Evolutionary conservation across 1,140 invertebrate genomes (phyloP).

Genomic region (Neuroterus valhalla): DNA sequence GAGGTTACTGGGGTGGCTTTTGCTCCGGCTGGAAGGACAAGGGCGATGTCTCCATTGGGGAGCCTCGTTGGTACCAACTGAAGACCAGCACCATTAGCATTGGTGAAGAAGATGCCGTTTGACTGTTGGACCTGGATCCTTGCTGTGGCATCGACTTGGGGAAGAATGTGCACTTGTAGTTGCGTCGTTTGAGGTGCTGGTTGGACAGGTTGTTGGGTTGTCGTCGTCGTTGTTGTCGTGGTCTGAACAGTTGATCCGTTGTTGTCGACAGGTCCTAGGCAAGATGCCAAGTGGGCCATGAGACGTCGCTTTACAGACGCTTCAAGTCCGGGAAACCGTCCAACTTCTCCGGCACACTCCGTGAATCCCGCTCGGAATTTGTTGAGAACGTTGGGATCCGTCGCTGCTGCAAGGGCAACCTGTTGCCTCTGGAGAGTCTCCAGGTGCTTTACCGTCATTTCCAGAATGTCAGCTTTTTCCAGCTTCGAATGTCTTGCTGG

Average conservation of each 20-base stretch:
- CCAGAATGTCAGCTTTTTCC: constrained; percentile 97
- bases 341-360: constrained; percentile 91
- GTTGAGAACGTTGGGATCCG: constrained; percentile 85
- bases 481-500: constrained; percentile 93
- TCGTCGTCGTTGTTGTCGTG: constrained; percentile 66
- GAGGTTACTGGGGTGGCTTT: constrained; percentile 70
- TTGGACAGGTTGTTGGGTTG: constrained; percentile 67
- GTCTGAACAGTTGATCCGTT: constrained; percentile 60
- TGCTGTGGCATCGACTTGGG: constrained; percentile 67
- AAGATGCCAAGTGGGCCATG: constrained; percentile 83
- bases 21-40: constrained; percentile 76
- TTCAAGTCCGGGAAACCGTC: constrained; percentile 84
- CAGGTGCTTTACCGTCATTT: constrained; percentile 96
- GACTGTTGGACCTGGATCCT: constrained; percentile 72
- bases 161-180: constrained; percentile 71
- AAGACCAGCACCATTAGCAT: constrained; percentile 72
- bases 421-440: constrained; percentile 87
- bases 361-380: constrained; percentile 92
- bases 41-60: constrained; percentile 78
- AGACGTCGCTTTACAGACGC: constrained; percentile 82
- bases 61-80: constrained; percentile 79
- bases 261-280: constrained; percentile 74
- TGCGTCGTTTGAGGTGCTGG: constrained; percentile 66
- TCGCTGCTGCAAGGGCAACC: constrained; percentile 82
- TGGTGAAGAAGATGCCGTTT: constrained; percentile 74